A percentile compares a stretch with the other conserved stretches of the same genome.
phyloP scores from a whole-genome alignment of 2,113 vertebrate species.

The Cryptomyrus ogoouensis region DNA sequence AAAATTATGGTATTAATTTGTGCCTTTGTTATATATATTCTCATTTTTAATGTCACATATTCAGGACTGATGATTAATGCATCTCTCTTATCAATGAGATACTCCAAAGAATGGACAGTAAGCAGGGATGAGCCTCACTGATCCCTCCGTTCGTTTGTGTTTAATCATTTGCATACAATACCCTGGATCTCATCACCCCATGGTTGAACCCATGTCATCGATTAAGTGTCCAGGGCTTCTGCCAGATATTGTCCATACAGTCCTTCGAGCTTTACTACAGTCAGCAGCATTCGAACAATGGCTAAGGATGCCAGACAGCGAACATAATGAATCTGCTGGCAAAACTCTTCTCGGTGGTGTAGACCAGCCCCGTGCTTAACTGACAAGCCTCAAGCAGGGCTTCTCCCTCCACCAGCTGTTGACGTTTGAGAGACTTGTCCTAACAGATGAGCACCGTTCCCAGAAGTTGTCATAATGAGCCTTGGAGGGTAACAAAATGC shows the following conservation, averaged over 20 bases:
- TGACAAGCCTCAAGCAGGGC: not conserved
- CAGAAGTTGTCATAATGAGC: slow-evolving; percentile 2
- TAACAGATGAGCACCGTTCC: not conserved
- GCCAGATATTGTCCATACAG: not conserved
- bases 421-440: not conserved
- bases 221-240: slow-evolving; percentile 4
- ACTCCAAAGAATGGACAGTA: not conserved
- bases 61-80: not conserved
- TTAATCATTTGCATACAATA: slow-evolving; percentile 8
- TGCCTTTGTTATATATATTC: not conserved
- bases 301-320: not conserved
- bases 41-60: not conserved
- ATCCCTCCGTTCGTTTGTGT: not conserved
- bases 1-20: not conserved
- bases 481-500: not conserved
- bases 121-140: not conserved
- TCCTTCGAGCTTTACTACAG: not conserved
- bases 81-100: not conserved
- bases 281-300: not conserved
- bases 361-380: not conserved
- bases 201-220: slow-evolving; percentile 22
- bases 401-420: not conserved
- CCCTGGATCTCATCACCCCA: not conserved
- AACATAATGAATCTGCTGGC: slow-evolving; percentile 8
- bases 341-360: not conserved